Percentiles rank a stretch among this genome's conserved stretches.
Evolutionary conservation across 1,140 invertebrate species (phyloP).

Genomic region (Micrasema longulum): DNA sequence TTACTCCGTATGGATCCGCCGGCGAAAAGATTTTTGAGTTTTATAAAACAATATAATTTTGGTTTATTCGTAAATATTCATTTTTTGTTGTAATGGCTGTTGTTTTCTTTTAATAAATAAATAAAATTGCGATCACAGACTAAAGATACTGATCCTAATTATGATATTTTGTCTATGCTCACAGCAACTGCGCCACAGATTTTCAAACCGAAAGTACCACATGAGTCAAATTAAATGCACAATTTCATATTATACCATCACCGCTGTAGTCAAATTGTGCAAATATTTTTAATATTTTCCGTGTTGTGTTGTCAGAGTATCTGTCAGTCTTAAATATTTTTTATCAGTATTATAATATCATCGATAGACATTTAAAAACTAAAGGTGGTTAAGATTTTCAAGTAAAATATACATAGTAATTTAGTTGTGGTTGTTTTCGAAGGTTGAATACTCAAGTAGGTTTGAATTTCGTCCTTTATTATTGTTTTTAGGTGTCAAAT

Average conservation of each 20-base stretch:
- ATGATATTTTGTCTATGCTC: too few relatives aligned
- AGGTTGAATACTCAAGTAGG: constrained; percentile 3
- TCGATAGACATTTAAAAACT: background rate
- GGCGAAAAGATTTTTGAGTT: too few relatives aligned
- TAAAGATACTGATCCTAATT: too few relatives aligned
- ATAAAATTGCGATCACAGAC: too few relatives aligned
- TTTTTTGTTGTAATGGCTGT: too few relatives aligned
- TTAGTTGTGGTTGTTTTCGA: background rate
- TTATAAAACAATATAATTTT: too few relatives aligned
- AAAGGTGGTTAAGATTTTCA: background rate
- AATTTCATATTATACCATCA: background rate
- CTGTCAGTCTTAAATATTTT: constrained; percentile 40
- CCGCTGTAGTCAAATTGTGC: background rate
- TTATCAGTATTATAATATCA: background rate
- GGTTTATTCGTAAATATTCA: too few relatives aligned
- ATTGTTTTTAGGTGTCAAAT: constrained; percentile 13
- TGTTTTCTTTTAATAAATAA: too few relatives aligned
- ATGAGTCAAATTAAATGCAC: constrained; percentile 14
- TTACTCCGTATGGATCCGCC: too few relatives aligned
- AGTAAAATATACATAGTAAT: constrained; percentile 1
- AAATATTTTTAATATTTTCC: constrained; percentile 43
- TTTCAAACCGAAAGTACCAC: constrained; percentile 33
- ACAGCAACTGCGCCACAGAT: constrained; percentile 98
- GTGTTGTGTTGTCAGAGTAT: constrained; percentile 46
- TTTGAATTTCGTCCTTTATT: constrained; percentile 21